Base-by-base conservation (phyloP, 2,888 invertebrate genomes). In the Agriopis leucophaearia region DNA sequence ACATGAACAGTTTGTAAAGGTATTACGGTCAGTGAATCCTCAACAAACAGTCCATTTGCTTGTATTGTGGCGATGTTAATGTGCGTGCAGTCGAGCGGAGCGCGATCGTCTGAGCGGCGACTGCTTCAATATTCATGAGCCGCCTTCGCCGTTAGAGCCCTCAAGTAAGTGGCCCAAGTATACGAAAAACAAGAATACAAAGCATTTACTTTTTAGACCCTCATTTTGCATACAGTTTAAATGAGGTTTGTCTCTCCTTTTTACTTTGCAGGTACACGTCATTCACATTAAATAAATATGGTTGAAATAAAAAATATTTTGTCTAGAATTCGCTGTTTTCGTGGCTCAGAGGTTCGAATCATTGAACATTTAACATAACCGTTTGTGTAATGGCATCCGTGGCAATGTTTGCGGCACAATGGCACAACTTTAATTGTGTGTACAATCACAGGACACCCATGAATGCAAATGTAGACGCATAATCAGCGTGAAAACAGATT, bases 121-220 rank as follows among this genome's bases (percentile, higher is more conserved):
- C 78, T 78, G 77, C 75, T 86, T 91, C 86, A 89, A 92, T 92
- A 92, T 92, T 90, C 91, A 92, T 91, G 90, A 91, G 83, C 77
- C 73, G 85, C 88, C 86, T 87, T 86, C 79, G 78, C 81, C 81
- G 80, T 79, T 75, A 78, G 77, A 66, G 84, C 83, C 76, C 76
- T 75, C 73, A 77, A 82, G 80, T 78, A 74, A 75, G 83, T 78
- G 81, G 76, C 77, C 74, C 71, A 70, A 64, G 67, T 67, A 59
- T 70, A 60, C 70, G 69, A 68, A 75, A 70, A 69, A 68, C 71
- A 71, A 64, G 71, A 65, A 69, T 70, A 71, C 69, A 71, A 69
- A 72, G 64, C 72, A 70, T 73, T 73, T 74, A 75, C 70, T 72
- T 74, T 71, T 69, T 58, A 64, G 66, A 58, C 66, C 59, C 65